These are phyloP conservation scores for Brachyistius frenatus DNA, from an alignment of 2,113 vertebrate species.

Conservation along the genomic window DNA sequence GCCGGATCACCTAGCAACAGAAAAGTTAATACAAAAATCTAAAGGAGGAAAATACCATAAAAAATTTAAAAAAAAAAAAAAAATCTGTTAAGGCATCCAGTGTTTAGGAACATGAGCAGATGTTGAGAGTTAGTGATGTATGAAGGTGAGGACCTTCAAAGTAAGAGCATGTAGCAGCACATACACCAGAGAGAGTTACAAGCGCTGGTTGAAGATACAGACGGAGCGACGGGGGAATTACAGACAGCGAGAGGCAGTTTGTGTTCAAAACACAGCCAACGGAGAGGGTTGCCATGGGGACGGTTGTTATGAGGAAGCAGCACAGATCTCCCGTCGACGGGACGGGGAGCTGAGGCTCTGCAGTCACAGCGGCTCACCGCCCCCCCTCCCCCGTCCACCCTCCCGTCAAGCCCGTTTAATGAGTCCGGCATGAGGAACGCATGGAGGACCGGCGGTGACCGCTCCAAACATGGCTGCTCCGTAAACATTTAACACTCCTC, in stretches of 20 bases:
- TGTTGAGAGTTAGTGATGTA: constrained; percentile 9
- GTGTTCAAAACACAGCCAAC: constrained; percentile 74
- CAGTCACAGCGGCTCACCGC: constrained; percentile 27
- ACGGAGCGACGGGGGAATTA: constrained; percentile 53
- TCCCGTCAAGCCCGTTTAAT: constrained; percentile 46
- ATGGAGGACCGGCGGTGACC: constrained; percentile 22
- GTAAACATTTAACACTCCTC: constrained; percentile 48
- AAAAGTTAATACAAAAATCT: background rate
- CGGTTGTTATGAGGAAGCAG: constrained; percentile 72
- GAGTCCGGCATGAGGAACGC: constrained; percentile 30
- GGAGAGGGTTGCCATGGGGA: constrained; percentile 74
- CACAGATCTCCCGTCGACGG: constrained; percentile 58
- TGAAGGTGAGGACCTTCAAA: constrained; percentile 1
- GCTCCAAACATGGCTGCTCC: constrained; percentile 39
- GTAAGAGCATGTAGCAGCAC: background rate
- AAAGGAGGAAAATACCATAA: background rate
- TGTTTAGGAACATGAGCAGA: constrained; percentile 10
- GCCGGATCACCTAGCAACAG: background rate
- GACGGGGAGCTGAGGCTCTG: constrained; percentile 37
- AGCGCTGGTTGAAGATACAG: constrained; percentile 46
- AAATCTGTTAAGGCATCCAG: background rate
- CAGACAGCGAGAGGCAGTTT: constrained; percentile 62
- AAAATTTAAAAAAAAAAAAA: background rate
- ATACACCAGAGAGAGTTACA: background rate
- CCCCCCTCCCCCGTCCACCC: constrained; percentile 12